A percentile compares a stretch with the other conserved stretches of the same genome.
phyloP scores from a whole-genome alignment of 2,113 vertebrate species.

The Cariama cristata region DNA sequence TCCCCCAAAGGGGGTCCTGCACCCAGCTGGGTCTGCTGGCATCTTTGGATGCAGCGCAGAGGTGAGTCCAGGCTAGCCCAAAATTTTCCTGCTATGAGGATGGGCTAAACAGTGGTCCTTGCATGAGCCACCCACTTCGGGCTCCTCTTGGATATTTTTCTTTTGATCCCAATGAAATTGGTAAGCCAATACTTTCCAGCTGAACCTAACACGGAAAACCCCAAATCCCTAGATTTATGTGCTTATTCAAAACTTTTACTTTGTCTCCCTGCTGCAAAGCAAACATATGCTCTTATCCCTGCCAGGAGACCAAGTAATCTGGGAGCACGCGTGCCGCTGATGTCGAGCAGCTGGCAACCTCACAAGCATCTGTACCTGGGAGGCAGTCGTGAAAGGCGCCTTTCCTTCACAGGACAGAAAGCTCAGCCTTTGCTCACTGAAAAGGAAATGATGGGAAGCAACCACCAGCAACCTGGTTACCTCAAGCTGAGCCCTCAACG shows the following conservation, averaged over 20 bases:
- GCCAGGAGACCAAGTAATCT: background rate
- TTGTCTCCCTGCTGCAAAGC: background rate
- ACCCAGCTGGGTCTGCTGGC: background rate
- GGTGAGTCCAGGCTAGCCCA: background rate
- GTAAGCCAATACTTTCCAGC: background rate
- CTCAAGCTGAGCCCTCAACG: background rate
- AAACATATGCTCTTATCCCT: background rate
- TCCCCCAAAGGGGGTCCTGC: background rate
- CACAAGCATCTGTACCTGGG: background rate
- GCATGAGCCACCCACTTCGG: background rate
- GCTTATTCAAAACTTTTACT: background rate
- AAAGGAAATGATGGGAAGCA: background rate
- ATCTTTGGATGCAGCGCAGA: background rate
- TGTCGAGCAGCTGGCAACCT: background rate
- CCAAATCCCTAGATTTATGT: background rate
- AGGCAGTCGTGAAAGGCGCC: background rate
- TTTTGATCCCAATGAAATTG: background rate
- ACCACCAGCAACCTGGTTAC: background rate
- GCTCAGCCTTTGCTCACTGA: background rate
- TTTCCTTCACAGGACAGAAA: background rate
- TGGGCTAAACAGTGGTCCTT: background rate
- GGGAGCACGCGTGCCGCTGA: background rate
- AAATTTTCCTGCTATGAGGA: background rate
- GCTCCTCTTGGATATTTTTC: background rate
- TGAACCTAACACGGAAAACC: background rate